Conservation (phyloP, 2,797 vertebrate species). For the Pangasius krempfi region DNA sequence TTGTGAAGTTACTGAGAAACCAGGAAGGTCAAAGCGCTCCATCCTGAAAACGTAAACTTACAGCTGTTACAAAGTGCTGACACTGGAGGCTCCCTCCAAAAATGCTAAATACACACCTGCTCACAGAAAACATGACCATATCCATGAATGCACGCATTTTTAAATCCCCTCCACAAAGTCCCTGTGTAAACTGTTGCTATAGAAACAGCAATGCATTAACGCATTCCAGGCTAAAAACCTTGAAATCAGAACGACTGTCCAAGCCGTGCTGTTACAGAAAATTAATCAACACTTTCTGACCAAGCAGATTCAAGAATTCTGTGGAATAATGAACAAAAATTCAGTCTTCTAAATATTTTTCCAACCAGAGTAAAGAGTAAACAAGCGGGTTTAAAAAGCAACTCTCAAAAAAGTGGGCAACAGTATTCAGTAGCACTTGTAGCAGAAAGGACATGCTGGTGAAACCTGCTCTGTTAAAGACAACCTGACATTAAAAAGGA, state of each 20-base stretch:
- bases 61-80: constrained; percentile 2
- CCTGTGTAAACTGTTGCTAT: background rate
- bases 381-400: background rate
- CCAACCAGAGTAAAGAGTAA: background rate
- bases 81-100: background rate
- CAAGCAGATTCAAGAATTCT: background rate
- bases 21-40: background rate
- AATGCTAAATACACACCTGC: background rate
- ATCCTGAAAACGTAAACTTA: background rate
- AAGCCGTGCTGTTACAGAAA: background rate
- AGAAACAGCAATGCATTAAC: background rate
- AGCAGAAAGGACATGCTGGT: background rate
- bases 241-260: background rate
- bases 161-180: background rate
- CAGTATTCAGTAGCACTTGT: too few relatives aligned
- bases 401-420: background rate
- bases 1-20: background rate
- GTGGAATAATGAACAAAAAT: background rate
- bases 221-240: background rate
- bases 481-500: background rate
- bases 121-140: background rate
- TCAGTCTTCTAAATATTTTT: background rate
- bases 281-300: background rate
- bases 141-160: background rate
- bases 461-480: background rate